phyloP scores from a whole-genome alignment of 2,797 vertebrate genomes.

The Rhincodon typus region DNA sequence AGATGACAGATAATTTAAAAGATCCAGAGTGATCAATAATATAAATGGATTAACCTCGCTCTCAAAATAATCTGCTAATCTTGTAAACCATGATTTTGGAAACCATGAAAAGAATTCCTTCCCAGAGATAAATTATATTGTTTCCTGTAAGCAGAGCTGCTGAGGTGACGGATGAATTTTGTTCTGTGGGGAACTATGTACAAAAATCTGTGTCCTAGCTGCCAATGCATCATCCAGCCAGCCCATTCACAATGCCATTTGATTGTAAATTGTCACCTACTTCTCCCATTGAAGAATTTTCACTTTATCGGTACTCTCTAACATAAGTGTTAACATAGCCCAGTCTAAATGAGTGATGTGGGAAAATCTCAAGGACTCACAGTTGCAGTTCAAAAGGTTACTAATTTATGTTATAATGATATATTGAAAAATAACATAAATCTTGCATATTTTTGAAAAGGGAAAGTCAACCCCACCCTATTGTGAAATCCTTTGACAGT shows the following conservation, averaged over 20 bases:
- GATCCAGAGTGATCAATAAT: neutral
- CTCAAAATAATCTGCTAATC: neutral
- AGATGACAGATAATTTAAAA: neutral
- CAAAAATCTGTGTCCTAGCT: neutral
- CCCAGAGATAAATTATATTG: neutral
- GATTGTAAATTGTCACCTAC: neutral
- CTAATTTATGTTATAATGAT: neutral
- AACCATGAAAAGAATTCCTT: neutral
- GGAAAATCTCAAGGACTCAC: neutral
- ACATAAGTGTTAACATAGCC: neutral
- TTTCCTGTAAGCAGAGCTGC: neutral
- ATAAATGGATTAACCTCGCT: neutral
- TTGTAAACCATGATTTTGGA: neutral
- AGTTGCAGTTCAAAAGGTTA: neutral
- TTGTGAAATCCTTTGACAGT: neutral
- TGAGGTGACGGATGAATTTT: neutral
- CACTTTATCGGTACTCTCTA: neutral
- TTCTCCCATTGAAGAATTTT: neutral
- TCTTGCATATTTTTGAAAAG: neutral
- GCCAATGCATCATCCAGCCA: neutral
- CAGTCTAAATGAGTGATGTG: neutral
- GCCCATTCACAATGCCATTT: neutral
- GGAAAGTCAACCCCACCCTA: neutral
- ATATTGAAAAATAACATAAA: neutral
- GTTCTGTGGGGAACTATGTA: neutral